These are phyloP conservation scores for Melanerpes aurifrons DNA, from an alignment of 2,113 vertebrate genomes.

Conservation along the genomic window DNA sequence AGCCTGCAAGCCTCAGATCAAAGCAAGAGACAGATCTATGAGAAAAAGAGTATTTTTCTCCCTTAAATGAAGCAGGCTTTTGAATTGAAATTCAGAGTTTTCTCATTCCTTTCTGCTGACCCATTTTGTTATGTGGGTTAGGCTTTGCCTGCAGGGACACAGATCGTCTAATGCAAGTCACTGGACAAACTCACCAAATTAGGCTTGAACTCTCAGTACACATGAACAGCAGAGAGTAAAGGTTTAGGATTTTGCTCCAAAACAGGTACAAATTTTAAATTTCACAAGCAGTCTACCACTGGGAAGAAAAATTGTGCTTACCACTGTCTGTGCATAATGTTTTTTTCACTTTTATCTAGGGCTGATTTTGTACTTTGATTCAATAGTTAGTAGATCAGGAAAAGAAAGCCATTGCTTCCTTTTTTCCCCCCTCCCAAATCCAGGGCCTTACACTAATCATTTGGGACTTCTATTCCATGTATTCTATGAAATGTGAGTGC, in stretches of 20 bases:
- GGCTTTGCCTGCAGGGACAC: slow-evolving; percentile 51
- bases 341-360: neutral
- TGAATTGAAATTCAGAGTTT: neutral
- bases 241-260: neutral
- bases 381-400: neutral
- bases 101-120: slow-evolving; percentile 15
- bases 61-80: neutral
- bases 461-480: neutral
- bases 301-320: neutral
- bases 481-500: neutral
- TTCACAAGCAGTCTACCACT: neutral
- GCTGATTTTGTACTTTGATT: neutral
- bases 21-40: neutral
- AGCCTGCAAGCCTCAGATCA: neutral
- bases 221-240: neutral
- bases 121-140: slow-evolving; percentile 67
- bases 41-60: neutral
- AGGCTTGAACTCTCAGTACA: neutral
- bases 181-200: slow-evolving; percentile 15
- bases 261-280: neutral
- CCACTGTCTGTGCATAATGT: accelerated
- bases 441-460: neutral
- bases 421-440: neutral
- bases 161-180: slow-evolving; percentile 17
- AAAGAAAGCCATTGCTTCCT: neutral